Percentiles rank a stretch among this genome's conserved stretches.
phyloP scores from a whole-genome alignment of 2,113 vertebrate genomes.

The Struthidea cinerea region DNA sequence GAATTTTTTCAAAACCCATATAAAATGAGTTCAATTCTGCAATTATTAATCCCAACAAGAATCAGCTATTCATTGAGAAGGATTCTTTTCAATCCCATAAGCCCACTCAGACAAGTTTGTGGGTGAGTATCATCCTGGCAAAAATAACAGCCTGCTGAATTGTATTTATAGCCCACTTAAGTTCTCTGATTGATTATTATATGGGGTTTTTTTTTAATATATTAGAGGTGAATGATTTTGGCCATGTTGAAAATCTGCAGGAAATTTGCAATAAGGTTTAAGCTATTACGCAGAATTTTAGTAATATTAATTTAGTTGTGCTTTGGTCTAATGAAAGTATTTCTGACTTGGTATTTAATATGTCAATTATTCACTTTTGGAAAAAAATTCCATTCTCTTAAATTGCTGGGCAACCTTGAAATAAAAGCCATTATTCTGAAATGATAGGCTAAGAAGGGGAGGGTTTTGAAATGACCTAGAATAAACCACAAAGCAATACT shows the following conservation, averaged over 20 bases:
- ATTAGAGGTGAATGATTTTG: not conserved
- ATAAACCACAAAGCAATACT: not conserved
- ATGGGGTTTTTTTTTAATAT: fast-evolving
- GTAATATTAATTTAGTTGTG: not conserved
- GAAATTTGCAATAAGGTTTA: not conserved
- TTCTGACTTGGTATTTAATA: not conserved
- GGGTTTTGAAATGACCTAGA: not conserved
- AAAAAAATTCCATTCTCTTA: not conserved
- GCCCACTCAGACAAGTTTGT: not conserved
- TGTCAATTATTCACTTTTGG: not conserved
- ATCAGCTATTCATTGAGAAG: not conserved
- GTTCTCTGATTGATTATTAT: not conserved
- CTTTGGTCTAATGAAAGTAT: not conserved
- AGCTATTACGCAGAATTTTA: not conserved
- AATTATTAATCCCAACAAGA: not conserved
- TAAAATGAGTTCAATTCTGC: not conserved
- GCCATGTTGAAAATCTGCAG: not conserved
- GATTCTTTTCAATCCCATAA: not conserved
- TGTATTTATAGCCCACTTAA: not conserved
- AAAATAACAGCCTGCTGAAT: not conserved
- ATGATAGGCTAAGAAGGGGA: not conserved
- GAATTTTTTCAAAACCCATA: not conserved
- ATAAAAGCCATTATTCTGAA: not conserved
- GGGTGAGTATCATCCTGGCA: not conserved
- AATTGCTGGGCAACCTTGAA: not conserved